These are phyloP conservation scores for Bombycilla garrulus DNA, from an alignment of 2,113 vertebrate species.

Conservation along the genomic window DNA sequence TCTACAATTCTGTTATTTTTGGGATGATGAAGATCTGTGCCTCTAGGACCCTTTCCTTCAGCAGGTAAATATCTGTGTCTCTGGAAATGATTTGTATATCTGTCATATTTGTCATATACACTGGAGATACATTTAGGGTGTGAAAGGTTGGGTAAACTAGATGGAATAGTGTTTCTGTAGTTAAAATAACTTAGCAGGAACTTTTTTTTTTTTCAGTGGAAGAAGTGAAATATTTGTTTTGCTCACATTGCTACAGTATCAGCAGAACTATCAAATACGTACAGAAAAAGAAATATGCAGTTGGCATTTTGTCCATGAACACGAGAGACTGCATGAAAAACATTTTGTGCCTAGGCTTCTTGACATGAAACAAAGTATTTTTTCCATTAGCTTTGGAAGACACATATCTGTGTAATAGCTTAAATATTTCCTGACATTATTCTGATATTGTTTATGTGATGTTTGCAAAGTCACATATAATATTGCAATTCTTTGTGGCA, in stretches of 20 bases:
- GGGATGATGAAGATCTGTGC: not conserved
- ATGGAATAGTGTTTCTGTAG: not conserved
- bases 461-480: not conserved
- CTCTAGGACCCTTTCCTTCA: not conserved
- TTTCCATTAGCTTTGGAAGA: not conserved
- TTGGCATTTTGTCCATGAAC: not conserved
- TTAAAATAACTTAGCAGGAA: not conserved
- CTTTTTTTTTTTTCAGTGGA: not conserved
- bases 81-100: not conserved
- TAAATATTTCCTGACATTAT: not conserved
- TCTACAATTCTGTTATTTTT: not conserved
- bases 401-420: not conserved
- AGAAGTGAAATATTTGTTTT: not conserved
- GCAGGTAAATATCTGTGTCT: not conserved
- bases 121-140: rapidly evolving
- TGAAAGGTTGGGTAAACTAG: not conserved
- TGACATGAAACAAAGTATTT: not conserved
- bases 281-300: not conserved
- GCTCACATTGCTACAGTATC: not conserved
- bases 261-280: not conserved
- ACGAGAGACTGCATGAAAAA: not conserved
- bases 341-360: not conserved
- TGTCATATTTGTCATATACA: not conserved
- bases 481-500: not conserved
- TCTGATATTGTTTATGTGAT: not conserved